Percentiles rank a stretch among this genome's conserved stretches.
Evolutionary conservation across 2,113 vertebrate species (phyloP).

Genomic region (Cyrtonyx montezumae): DNA sequence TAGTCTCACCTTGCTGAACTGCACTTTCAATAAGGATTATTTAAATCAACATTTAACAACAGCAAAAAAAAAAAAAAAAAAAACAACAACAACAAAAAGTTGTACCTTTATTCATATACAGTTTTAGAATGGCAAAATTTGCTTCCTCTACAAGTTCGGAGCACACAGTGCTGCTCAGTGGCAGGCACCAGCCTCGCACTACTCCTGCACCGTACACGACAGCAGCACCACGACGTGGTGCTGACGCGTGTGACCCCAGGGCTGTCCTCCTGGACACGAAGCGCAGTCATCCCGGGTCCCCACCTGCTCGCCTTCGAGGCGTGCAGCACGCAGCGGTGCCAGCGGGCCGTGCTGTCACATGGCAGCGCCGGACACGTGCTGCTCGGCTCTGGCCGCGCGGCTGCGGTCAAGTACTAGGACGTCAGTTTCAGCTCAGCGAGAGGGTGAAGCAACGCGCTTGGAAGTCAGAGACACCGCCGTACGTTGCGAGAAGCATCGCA

Average conservation of each 20-base stretch:
- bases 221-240: neutral
- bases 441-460: neutral
- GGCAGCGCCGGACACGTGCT: neutral
- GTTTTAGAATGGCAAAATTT: neutral
- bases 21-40: neutral
- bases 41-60: neutral
- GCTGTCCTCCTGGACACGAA: neutral
- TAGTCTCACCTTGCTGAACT: neutral
- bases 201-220: fast-evolving
- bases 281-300: too few relatives aligned
- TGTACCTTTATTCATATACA: neutral
- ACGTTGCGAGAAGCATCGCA: neutral
- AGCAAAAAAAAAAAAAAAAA: neutral
- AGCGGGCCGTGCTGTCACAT: neutral
- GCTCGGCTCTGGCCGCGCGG: neutral
- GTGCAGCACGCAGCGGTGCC: fast-evolving
- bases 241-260: neutral
- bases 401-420: neutral
- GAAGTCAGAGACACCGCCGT: neutral
- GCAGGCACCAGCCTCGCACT: neutral
- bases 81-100: too few relatives aligned
- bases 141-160: neutral
- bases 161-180: fast-evolving
- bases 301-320: neutral
- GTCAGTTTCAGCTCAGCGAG: neutral